Conservation (phyloP, 2,797 vertebrate genomes). For the Geotrypetes seraphini region DNA sequence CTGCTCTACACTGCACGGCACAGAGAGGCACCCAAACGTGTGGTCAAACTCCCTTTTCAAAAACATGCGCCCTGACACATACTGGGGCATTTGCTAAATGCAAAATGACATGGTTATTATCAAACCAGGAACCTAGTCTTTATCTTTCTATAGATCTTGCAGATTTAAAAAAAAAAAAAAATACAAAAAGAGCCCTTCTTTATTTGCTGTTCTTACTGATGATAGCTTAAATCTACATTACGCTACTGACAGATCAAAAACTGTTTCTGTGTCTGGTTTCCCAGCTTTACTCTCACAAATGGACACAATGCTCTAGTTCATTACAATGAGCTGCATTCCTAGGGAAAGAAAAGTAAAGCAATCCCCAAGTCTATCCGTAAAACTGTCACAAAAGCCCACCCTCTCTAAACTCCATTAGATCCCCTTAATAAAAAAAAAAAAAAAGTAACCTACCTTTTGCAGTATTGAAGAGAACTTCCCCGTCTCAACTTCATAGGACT, state of each 20-base stretch:
- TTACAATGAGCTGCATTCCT: conserved; percentile 56
- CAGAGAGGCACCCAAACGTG: conserved; percentile 65
- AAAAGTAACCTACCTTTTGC: conserved; percentile 90
- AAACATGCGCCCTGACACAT: conserved; percentile 67
- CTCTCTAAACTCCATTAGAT: conserved; percentile 53
- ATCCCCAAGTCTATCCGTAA: conserved; percentile 59
- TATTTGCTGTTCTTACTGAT: conserved; percentile 60
- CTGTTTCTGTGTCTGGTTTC: conserved; percentile 59
- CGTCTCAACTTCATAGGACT: conserved; percentile 88
- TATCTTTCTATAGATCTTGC: conserved; percentile 75
- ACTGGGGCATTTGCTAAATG: conserved; percentile 68
- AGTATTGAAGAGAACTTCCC: conserved; percentile 78
- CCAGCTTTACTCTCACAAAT: conserved; percentile 52
- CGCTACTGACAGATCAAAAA: conserved; percentile 72
- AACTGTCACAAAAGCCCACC: conserved; percentile 54
- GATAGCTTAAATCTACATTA: conserved; percentile 77
- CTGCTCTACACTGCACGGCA: conserved; percentile 67
- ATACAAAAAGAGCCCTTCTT: conserved; percentile 64
- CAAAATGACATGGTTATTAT: conserved; percentile 72
- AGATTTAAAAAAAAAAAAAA: conserved; percentile 37
- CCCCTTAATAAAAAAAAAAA: conserved; percentile 44
- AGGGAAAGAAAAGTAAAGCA: conserved; percentile 56
- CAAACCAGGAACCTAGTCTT: conserved; percentile 59
- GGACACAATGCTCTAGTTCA: conserved; percentile 65
- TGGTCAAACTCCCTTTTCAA: conserved; percentile 68